Evolutionary conservation across 92 coral and sea anemone species (phyloP).

Genomic region (Umimayanthus chanpuru): DNA sequence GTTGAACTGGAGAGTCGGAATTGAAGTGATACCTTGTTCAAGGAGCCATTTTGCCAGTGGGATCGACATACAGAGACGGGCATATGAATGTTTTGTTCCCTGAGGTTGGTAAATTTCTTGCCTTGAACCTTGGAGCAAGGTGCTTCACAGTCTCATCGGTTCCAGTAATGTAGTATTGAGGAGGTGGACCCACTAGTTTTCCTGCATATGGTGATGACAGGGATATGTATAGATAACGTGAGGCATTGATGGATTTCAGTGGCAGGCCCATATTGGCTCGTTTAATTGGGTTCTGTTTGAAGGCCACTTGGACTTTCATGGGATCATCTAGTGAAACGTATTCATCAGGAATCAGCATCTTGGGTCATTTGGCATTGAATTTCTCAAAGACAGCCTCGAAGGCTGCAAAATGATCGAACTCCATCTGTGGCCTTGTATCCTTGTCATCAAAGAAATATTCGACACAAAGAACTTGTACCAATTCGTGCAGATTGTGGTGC

Average conservation of each 20-base stretch:
- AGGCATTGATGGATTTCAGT: slow-evolving; percentile 50
- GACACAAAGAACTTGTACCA: slow-evolving; percentile 27
- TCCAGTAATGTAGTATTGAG: slow-evolving; percentile 38
- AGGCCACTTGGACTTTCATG: slow-evolving; percentile 40
- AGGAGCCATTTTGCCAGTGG: slow-evolving; percentile 3
- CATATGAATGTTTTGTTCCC: slow-evolving; percentile 44
- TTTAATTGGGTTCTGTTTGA: slow-evolving; percentile 51
- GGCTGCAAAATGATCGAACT: slow-evolving; percentile 22
- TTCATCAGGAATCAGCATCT: background rate
- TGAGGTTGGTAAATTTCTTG: background rate
- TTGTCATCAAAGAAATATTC: slow-evolving; percentile 36
- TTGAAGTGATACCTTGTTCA: background rate
- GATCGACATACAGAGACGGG: slow-evolving; percentile 2
- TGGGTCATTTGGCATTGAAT: background rate
- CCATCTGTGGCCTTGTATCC: slow-evolving; percentile 7
- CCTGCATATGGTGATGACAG: slow-evolving; percentile 17
- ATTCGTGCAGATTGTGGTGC: slow-evolving; percentile 32
- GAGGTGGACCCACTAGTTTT: slow-evolving; percentile 30
- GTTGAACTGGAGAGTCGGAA: slow-evolving; percentile 14
- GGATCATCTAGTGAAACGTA: slow-evolving; percentile 33
- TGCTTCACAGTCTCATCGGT: slow-evolving; percentile 29
- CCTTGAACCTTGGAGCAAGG: slow-evolving; percentile 21
- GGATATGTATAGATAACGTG: slow-evolving; percentile 40
- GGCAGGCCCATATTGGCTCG: slow-evolving; percentile 52
- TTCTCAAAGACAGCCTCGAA: slow-evolving; percentile 29